These are phyloP conservation scores for Heteractis magnifica DNA, from an alignment of 92 coral and sea anemone species.

Conservation along the genomic window DNA sequence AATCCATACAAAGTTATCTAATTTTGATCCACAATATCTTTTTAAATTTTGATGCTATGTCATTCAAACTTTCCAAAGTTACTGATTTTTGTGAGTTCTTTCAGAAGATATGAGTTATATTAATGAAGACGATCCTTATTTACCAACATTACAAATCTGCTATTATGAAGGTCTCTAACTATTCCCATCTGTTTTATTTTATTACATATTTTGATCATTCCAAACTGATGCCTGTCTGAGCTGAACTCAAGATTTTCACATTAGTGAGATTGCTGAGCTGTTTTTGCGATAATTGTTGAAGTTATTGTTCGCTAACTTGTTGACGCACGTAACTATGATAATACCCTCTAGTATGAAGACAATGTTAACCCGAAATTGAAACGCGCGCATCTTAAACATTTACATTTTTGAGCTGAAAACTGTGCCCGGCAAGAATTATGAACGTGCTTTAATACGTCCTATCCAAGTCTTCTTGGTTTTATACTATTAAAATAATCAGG, in stretches of 20 bases:
- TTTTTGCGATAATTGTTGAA: background rate
- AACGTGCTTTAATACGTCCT: background rate
- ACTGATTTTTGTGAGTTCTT: no score
- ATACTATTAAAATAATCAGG: no score
- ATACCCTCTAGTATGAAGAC: background rate
- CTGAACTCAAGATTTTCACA: background rate
- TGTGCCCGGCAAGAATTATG: background rate
- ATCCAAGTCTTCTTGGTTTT: background rate
- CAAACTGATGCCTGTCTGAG: background rate
- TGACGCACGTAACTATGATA: background rate
- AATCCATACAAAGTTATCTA: no score
- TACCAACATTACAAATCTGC: background rate
- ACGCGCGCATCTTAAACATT: background rate
- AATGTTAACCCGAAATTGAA: background rate
- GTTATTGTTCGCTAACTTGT: slow-evolving; percentile 1
- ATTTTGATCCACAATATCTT: no score
- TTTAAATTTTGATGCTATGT: no score
- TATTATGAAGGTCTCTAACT: background rate
- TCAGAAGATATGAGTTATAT: no score
- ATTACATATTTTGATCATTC: background rate
- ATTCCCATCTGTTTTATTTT: background rate
- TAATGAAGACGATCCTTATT: no score
- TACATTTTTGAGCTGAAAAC: background rate
- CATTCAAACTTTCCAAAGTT: no score
- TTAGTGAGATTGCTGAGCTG: background rate